Conservation (phyloP, 2,797 vertebrate species). For the Artibeus jamaicensis region DNA sequence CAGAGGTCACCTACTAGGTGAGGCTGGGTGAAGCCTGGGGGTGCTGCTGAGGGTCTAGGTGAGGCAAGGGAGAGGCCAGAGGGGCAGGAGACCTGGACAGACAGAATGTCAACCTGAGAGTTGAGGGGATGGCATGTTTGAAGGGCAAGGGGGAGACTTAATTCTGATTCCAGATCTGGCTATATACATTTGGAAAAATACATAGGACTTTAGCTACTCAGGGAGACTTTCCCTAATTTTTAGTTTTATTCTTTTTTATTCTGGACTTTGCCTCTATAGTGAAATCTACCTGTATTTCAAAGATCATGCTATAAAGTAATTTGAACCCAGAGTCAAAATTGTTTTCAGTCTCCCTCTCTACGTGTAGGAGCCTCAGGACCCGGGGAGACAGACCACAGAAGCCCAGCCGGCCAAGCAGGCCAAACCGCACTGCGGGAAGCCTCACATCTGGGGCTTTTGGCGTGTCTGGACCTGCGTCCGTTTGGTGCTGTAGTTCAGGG, state of each 20-base stretch:
- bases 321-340: neutral
- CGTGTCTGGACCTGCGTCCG: neutral
- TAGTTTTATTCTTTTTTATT: neutral
- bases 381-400: neutral
- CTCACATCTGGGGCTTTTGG: neutral
- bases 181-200: neutral
- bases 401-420: neutral
- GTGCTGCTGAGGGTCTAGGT: neutral
- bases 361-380: neutral
- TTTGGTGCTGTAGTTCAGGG: neutral
- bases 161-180: neutral
- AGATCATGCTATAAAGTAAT: neutral
- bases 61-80: neutral
- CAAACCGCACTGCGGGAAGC: neutral
- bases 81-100: neutral
- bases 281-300: neutral
- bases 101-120: neutral
- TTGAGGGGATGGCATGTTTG: neutral
- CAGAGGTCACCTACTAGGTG: neutral
- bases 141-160: neutral
- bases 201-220: neutral
- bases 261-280: neutral
- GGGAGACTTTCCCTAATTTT: neutral
- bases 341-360: neutral
- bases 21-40: neutral